Evolutionary conservation across 2,797 vertebrate species (phyloP), one percentile per base, ranked within the genome.

Genomic region (Buphagus erythrorhynchus): DNA sequence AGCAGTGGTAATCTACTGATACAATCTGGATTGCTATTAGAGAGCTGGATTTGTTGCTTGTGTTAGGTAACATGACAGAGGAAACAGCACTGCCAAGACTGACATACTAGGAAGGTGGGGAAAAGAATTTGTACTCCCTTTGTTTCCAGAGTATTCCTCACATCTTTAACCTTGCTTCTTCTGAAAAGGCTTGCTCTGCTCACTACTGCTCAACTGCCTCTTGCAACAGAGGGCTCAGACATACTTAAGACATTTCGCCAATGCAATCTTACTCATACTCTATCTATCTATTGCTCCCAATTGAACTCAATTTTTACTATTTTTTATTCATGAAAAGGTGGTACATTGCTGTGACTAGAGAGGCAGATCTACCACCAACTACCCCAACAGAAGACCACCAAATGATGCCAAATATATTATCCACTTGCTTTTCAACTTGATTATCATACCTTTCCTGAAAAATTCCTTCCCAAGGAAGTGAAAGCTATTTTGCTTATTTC

Each of bases 1-100:
- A 75, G 48, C 42, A 86, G 54, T 35, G 6, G 38, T 86, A 90
- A 96, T 88, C 93, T 94, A 91, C 29, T 51, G 87, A 90, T 82
- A 87, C 42, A 93, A 81, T 55, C 79, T 84, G 85, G 59, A 66
- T 86, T 83, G 77, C 62, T 69, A 17, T 29, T n/a, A 51, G 35
- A 81, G 74, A 78, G 51, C 35, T 55, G 71, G 69, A 96, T 89
- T 87, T 96, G 59, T 25, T 95, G 74, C 40, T 73, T 73, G 33
- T 7, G 18, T 85, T 91, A 58, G 46, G 66, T 65, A 91, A 92
- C 33, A 21, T 6, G 63, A 78, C 71, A 89, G 83, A 62, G 54
- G 55, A 83, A 79, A 46, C 36, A 88, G 57, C 42, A 58, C 20
- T 51, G 58, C 55, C 31, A 51, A 68, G 59, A 86, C 42, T 43